Percentiles rank a stretch among this genome's conserved stretches.
Evolutionary conservation across 2,113 vertebrate genomes (phyloP).

Genomic region (Poecilia latipinna): DNA sequence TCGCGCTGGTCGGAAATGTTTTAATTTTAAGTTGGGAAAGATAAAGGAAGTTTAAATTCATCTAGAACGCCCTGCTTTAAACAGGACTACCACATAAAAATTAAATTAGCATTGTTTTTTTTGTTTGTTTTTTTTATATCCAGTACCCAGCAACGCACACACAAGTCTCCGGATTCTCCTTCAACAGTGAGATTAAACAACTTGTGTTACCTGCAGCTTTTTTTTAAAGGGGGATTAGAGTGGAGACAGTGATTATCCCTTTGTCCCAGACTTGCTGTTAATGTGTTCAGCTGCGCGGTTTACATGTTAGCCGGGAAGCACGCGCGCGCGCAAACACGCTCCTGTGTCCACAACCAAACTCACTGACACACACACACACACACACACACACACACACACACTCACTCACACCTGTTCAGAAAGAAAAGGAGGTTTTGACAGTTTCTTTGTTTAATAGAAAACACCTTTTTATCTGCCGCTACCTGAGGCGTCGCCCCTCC

Average conservation of each 20-base stretch:
- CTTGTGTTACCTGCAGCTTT: constrained; percentile 70
- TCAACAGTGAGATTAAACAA: constrained; percentile 53
- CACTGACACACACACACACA: constrained; percentile 42
- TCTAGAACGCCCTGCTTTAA: not conserved
- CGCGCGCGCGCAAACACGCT: constrained; percentile 8
- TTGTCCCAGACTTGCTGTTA: constrained; percentile 78
- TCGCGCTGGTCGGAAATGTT: not conserved
- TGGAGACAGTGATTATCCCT: constrained; percentile 80
- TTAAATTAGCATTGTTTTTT: not conserved
- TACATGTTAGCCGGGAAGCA: constrained; percentile 38
- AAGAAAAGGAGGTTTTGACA: constrained; percentile 74
- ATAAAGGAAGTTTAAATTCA: not conserved
- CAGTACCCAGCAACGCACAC: constrained; percentile 6
- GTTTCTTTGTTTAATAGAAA: constrained; percentile 78
- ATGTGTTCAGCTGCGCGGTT: constrained; percentile 58
- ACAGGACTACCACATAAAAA: not conserved
- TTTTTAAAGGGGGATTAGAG: constrained; percentile 76
- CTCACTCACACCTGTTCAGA: constrained; percentile 57
- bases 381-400: constrained; percentile 46
- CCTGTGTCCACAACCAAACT: constrained; percentile 35
- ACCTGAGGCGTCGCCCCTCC: constrained; percentile 64
- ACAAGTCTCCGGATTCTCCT: constrained; percentile 23
- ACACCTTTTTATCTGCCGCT: constrained; percentile 74
- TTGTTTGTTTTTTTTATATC: not conserved
- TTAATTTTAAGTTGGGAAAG: not conserved